Evolutionary conservation across 2,113 vertebrate genomes (phyloP).

Genomic region (Pterocles orientalis): DNA sequence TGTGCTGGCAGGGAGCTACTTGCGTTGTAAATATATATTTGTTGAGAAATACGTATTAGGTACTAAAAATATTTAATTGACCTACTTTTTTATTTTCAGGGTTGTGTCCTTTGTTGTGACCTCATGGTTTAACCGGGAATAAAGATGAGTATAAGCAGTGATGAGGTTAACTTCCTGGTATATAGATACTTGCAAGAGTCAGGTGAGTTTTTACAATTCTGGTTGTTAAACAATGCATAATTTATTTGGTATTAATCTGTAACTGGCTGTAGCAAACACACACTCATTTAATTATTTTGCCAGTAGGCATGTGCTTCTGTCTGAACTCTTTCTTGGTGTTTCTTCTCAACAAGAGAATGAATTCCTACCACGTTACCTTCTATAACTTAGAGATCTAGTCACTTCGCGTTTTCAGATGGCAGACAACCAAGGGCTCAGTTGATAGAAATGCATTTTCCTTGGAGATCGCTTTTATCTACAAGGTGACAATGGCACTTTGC

Average conservation of each 20-base stretch:
- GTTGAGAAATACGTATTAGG: background rate
- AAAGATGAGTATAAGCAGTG: constrained; percentile 99
- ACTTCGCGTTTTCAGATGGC: constrained; percentile 29
- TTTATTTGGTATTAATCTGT: constrained; percentile 39
- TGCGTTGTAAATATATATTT: background rate
- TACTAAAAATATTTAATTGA: constrained; percentile 17
- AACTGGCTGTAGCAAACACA: constrained; percentile 59
- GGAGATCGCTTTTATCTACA: background rate
- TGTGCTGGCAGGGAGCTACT: background rate
- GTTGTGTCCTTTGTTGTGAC: constrained; percentile 93
- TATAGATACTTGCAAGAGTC: constrained; percentile 99
- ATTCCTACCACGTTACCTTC: constrained; percentile 54
- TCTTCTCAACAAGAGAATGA: constrained; percentile 28
- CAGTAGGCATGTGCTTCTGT: constrained; percentile 20
- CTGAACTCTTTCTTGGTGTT: constrained; percentile 34
- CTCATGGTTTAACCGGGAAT: constrained; percentile 99
- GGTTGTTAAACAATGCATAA: constrained; percentile 57
- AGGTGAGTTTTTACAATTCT: constrained; percentile 83
- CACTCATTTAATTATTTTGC: constrained; percentile 61
- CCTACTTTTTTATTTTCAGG: constrained; percentile 78
- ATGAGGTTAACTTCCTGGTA: constrained; percentile 99
- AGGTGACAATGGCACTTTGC: background rate
- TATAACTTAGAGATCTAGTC: constrained; percentile 49
- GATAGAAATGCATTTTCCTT: constrained; percentile 8
- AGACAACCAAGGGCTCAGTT: constrained; percentile 10